A percentile compares a stretch with the other conserved stretches of the same genome.
These are phyloP conservation scores for Leucoraja ocellata DNA, from an alignment of 2,797 vertebrate species.

Conservation along the genomic window DNA sequence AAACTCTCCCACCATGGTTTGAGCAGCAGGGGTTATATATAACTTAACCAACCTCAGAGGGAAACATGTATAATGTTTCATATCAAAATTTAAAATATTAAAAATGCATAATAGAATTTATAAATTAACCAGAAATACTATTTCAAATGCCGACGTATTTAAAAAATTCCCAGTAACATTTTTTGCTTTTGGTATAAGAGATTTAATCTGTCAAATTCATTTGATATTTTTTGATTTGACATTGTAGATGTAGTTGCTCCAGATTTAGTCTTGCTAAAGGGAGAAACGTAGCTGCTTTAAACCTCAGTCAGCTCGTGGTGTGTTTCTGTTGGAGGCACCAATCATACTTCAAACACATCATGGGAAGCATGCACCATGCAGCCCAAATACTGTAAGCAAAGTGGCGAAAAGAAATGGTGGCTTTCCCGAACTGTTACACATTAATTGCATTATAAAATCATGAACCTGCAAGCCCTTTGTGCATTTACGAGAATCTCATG, in stretches of 20 bases:
- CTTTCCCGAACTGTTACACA: conserved; percentile 48
- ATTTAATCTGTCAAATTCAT: not conserved
- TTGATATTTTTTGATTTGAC: not conserved
- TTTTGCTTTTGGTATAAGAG: not conserved
- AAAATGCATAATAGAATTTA: not conserved
- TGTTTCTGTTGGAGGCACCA: conserved; percentile 17
- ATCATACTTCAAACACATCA: conserved; percentile 29
- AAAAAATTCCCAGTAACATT: not conserved
- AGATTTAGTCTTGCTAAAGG: not conserved
- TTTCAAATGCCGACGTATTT: not conserved
- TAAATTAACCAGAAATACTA: not conserved
- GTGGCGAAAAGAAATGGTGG: conserved; percentile 49
- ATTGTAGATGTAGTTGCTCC: no score
- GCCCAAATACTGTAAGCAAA: conserved; percentile 47
- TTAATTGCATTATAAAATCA: conserved; percentile 54
- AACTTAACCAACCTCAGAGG: not conserved
- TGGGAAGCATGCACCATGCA: conserved; percentile 36
- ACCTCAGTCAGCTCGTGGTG: not conserved
- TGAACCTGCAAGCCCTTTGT: conserved; percentile 52
- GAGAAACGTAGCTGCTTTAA: not conserved
- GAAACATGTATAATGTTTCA: not conserved
- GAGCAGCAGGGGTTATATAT: not conserved
- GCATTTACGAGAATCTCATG: conserved; percentile 53
- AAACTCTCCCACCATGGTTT: not conserved
- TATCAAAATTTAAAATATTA: not conserved